Percentiles rank a stretch among this genome's conserved stretches.
Conservation (phyloP, 2,113 vertebrate species). For the Nerophis ophidion region DNA sequence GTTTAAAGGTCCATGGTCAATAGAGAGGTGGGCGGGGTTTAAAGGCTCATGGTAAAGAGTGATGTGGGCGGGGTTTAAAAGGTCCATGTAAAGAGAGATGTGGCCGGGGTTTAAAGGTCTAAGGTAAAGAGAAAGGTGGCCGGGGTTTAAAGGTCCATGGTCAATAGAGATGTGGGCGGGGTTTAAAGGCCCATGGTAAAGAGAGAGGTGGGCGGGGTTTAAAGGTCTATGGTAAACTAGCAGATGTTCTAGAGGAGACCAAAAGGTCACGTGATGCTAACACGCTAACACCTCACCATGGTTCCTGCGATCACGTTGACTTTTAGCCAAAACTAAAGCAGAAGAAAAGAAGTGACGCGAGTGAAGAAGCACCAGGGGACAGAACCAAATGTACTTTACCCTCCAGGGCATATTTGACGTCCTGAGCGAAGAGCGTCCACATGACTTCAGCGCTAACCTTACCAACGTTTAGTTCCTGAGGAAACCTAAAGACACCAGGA, state of each 20-base stretch:
- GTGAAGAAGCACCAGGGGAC: background rate
- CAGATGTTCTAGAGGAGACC: background rate
- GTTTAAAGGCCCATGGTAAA: too few relatives aligned
- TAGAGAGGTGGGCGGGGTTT: too few relatives aligned
- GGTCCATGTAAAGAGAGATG: too few relatives aligned
- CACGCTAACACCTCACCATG: constrained; percentile 47
- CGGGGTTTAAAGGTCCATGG: too few relatives aligned
- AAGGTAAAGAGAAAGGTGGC: too few relatives aligned
- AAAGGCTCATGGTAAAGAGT: too few relatives aligned
- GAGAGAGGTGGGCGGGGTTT: too few relatives aligned
- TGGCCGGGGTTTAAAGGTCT: too few relatives aligned
- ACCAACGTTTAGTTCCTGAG: constrained; percentile 88
- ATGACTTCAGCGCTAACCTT: constrained; percentile 95
- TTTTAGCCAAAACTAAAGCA: constrained; percentile 46
- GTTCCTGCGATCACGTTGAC: constrained; percentile 36
- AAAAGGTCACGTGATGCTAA: constrained; percentile 2
- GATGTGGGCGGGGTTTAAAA: too few relatives aligned
- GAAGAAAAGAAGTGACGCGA: constrained; percentile 1
- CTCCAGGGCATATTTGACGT: constrained; percentile 96
- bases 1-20: too few relatives aligned
- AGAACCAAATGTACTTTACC: constrained; percentile 63
- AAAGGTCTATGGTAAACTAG: too few relatives aligned
- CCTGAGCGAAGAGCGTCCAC: constrained; percentile 94
- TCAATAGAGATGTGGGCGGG: too few relatives aligned
- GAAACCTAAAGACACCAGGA: constrained; percentile 69